phyloP scores from a whole-genome alignment of 2,113 vertebrate species.

The Helogale parvula region DNA sequence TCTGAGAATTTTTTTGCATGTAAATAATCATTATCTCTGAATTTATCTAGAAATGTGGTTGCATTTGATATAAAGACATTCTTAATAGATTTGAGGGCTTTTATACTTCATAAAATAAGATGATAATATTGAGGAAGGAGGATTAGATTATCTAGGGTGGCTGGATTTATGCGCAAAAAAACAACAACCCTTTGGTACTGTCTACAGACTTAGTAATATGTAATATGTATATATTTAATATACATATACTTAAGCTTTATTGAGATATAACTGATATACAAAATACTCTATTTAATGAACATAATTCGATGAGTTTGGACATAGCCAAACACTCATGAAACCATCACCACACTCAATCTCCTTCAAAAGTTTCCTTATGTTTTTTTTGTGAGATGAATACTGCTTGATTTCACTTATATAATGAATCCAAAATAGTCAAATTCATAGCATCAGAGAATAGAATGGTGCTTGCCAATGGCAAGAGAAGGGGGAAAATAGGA shows the following conservation, averaged over 20 bases:
- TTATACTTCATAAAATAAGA: not conserved
- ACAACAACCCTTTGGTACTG: not conserved
- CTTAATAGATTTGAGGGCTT: not conserved
- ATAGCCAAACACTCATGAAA: not conserved
- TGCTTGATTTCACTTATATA: not conserved
- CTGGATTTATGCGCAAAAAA: not conserved
- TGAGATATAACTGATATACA: not conserved
- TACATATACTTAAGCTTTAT: not conserved
- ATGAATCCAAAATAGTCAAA: not conserved
- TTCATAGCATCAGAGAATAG: not conserved
- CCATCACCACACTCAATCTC: not conserved
- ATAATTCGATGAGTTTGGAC: not conserved
- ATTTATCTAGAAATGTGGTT: not conserved
- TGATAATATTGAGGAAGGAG: not conserved
- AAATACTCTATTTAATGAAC: not conserved
- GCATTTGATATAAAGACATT: not conserved
- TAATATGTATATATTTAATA: not conserved
- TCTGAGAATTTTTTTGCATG: not conserved
- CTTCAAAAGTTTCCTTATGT: not conserved
- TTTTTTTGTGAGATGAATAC: not conserved
- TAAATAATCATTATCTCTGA: not conserved
- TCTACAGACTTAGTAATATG: not conserved
- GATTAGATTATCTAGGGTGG: not conserved
- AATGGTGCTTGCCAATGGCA: not conserved
- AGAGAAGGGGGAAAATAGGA: not conserved